Evolutionary conservation across 2,797 vertebrate species (phyloP), one percentile per base, ranked within the genome.

Genomic region (Liparis tanakae): DNA sequence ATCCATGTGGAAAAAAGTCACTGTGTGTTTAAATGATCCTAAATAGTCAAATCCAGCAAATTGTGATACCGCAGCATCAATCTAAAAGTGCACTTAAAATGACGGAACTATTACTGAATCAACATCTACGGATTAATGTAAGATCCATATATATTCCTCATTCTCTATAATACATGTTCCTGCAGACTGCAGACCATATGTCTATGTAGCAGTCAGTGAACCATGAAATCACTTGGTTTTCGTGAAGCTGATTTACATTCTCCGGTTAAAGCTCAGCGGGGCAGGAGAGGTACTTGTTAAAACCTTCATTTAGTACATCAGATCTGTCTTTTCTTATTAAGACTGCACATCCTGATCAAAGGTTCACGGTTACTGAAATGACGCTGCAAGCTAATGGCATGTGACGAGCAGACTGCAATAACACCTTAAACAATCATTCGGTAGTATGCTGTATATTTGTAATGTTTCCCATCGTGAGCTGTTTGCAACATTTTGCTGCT

Each of bases 211-310:
- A 84, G 70, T 22, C 82, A 71, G 79, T 81, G 83, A 88, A 88
- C 80, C 85, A 53, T 91, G 84, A 92, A 93, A 92, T 92, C 87
- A 86, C 85, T 91, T 77, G 77, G 81, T 89, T 92, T 89, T 87
- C 84, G 82, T 78, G 79, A 81, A 86, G 73, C 81, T 73, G 34
- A 89, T 89, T 88, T 90, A 82, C 88, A 88, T 88, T 86, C 75
- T 78, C 79, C 84, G 90, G 89, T 93, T 86, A 85, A 91, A 87
- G 83, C 87, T 89, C 91, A 92, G 76, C 91, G 89, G 87, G 83
- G 69, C 87, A 87, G 73, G 74, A 56, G 77, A 85, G 85, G 85
- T 75, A 84, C 84, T 74, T 84, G 87, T 88, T 61, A 88, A 91
- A 87, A 80, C 81, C 85, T 80, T 87, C 67, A 82, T 89, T 88